A percentile compares a stretch with the other conserved stretches of the same genome.
These are phyloP conservation scores for Poecilia wingei DNA, from an alignment of 2,797 vertebrate species.

Conservation along the genomic window DNA sequence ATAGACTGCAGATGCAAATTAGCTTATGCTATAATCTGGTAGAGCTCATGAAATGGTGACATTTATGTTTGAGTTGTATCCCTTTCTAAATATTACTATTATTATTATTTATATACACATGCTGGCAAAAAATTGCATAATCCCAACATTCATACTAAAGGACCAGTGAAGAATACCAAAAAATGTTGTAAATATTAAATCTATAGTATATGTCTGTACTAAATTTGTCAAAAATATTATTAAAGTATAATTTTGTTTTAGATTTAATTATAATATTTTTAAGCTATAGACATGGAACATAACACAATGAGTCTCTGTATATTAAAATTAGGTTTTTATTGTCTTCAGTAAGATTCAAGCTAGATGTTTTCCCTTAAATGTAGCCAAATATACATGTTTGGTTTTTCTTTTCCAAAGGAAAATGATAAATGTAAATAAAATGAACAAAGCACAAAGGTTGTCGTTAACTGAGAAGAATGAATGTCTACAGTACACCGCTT, in stretches of 20 bases:
- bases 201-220: not conserved
- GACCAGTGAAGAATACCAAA: not conserved
- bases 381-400: not conserved
- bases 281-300: not conserved
- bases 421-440: not conserved
- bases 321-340: not conserved
- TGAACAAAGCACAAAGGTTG: not conserved
- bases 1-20: not conserved
- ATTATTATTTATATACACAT: too few species aligned
- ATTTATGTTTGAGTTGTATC: too few species aligned
- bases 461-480: not conserved
- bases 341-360: not conserved
- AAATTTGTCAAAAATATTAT: not conserved
- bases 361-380: not conserved
- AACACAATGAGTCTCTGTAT: not conserved
- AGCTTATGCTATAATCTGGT: too few species aligned
- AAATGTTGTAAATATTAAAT: not conserved
- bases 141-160: not conserved
- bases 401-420: not conserved
- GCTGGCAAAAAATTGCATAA: not conserved
- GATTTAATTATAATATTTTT: not conserved
- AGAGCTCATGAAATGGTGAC: too few species aligned
- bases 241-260: not conserved
- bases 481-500: constrained; percentile 25
- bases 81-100: too few species aligned